Evolutionary conservation across 1,140 invertebrate species (phyloP), one percentile per base, ranked within the genome.

Genomic region (Cylas formicarius): DNA sequence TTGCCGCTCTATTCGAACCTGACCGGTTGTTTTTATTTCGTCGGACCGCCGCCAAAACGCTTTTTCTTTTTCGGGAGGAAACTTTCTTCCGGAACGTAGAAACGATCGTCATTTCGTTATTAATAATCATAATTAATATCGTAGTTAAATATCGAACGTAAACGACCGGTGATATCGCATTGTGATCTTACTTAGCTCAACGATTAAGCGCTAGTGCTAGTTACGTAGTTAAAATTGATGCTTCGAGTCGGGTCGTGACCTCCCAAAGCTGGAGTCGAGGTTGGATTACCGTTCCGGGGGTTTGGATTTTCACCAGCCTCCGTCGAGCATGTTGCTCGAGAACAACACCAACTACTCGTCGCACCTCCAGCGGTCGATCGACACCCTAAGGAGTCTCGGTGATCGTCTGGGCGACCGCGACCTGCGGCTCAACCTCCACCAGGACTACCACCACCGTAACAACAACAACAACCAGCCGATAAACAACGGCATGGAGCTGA

Each of bases 301-400:
- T 27, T 55, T 65, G 59, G 63, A 65, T 24, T 65, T 65, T 44
- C 63, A 65, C 50, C 53, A 55, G 39, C 52, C 55, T 26, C 55
- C 63, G 19, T 42, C 59, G 33, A 45, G 56, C n/a, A 61, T 65
- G 56, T 44, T 63, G 14, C 43, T 63, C 33, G 63, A 65, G 27
- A 64, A 61, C 39, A 51, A 58, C 40, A 46, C 56, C 8, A 76
- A 76, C 14, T 73, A 75, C 63, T 72, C 73, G 61, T 72, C 72
- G 13, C 76, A 79, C 55, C 76, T 80, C 50, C 77, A 81, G 60
- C 67, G 77, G 44, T 79, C 77, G 55, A 80, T 81, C 58, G 78
- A 81, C 53, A 78, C 78, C 55, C 59, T 81, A 41, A 65, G 78
- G 41, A 76, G 74, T 10, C 44, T 66, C 13, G 61, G 62, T 1